These are phyloP conservation scores for Lates japonicus DNA, from an alignment of 2,797 vertebrate genomes.

Conservation along the genomic window DNA sequence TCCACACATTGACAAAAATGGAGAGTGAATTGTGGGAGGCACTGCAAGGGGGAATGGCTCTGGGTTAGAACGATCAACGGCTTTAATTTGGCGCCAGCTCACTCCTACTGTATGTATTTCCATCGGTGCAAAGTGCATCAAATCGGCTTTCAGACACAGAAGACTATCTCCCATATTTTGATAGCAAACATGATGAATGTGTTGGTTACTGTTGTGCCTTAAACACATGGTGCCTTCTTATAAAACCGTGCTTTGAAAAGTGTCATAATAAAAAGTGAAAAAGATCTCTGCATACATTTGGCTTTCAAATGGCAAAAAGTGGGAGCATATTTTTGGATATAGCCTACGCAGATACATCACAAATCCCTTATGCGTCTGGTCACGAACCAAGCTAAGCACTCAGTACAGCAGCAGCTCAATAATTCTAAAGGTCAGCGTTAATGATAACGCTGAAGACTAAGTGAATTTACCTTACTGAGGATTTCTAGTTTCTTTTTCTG, in stretches of 20 bases:
- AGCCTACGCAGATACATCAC: not conserved
- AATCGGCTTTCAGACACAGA: slow-evolving; percentile 35
- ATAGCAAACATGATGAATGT: slow-evolving; percentile 35
- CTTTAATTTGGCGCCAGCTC: slow-evolving; percentile 70
- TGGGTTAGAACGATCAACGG: slow-evolving; percentile 61
- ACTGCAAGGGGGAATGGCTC: slow-evolving; percentile 67
- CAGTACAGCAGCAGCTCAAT: slow-evolving; percentile 21
- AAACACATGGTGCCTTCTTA: slow-evolving; percentile 24
- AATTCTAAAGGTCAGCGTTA: slow-evolving; percentile 33
- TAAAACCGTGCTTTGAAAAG: slow-evolving; percentile 13
- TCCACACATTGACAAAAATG: slow-evolving; percentile 81
- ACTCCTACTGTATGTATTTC: slow-evolving; percentile 60
- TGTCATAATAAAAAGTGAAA: slow-evolving; percentile 9
- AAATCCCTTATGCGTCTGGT: slow-evolving; percentile 19
- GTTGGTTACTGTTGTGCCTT: slow-evolving; percentile 30
- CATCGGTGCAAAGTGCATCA: slow-evolving; percentile 58
- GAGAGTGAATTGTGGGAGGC: slow-evolving; percentile 79
- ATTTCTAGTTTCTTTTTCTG: slow-evolving; percentile 93
- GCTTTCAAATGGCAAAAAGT: slow-evolving; percentile 1
- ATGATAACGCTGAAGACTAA: not conserved
- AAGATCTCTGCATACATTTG: slow-evolving; percentile 25
- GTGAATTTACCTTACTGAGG: slow-evolving; percentile 93
- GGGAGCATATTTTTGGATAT: slow-evolving; percentile 17
- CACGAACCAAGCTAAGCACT: slow-evolving; percentile 14
- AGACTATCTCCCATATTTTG: slow-evolving; percentile 40